A percentile compares a stretch with the other conserved stretches of the same genome.
These are phyloP conservation scores for Saxidomus purpurata DNA, from an alignment of 1,140 invertebrate genomes.

Conservation along the genomic window DNA sequence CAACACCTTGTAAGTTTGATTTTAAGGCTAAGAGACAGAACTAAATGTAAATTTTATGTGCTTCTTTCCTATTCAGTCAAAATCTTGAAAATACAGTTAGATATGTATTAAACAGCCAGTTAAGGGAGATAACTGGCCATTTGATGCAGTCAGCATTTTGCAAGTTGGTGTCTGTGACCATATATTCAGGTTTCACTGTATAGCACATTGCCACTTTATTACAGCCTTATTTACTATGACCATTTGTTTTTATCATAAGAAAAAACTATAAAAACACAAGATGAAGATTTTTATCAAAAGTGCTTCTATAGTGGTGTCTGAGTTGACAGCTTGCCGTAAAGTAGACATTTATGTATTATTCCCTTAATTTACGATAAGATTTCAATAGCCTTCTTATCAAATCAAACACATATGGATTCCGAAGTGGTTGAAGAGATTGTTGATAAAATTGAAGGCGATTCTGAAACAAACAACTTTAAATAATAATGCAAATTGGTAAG, in stretches of 20 bases:
- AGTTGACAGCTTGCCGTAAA: constrained; percentile 31
- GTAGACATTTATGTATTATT: constrained; percentile 44
- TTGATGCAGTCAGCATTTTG: too few species aligned
- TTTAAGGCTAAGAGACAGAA: too few species aligned
- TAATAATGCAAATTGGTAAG: constrained; percentile 17
- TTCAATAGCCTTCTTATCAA: constrained; percentile 44
- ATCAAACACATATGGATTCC: constrained; percentile 50
- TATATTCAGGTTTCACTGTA: too few species aligned
- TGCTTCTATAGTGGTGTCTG: neutral
- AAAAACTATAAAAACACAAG: constrained; percentile 14
- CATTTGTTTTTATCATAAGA: neutral
- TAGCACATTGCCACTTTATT: neutral
- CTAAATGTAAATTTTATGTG: too few species aligned
- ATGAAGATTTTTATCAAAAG: constrained; percentile 3
- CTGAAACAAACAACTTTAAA: constrained; percentile 21
- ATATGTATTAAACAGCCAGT: too few species aligned
- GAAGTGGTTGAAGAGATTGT: constrained; percentile 22
- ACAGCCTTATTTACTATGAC: neutral
- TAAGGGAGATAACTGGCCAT: too few species aligned
- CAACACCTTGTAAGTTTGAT: too few species aligned
- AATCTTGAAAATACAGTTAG: too few species aligned
- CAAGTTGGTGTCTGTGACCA: too few species aligned
- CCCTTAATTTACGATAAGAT: constrained; percentile 38
- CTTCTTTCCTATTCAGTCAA: too few species aligned
- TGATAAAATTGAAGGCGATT: constrained; percentile 1